Conservation (phyloP, 2,113 vertebrate genomes). For the Thalassarche chlororhynchos region DNA sequence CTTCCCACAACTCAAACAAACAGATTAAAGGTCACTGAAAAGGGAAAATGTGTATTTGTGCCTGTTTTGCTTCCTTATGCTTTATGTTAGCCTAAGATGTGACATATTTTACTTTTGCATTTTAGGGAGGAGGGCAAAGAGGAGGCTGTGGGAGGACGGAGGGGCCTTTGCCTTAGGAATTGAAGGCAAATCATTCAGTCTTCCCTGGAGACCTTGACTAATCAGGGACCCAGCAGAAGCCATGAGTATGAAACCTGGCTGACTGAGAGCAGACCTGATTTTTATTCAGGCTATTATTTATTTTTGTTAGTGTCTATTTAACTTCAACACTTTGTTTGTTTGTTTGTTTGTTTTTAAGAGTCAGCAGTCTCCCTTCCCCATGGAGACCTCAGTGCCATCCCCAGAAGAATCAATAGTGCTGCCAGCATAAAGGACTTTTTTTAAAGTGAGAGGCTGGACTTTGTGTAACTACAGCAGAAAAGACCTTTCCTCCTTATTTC, state of each 20-base stretch:
- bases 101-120: not conserved
- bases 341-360: not conserved
- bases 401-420: not conserved
- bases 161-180: not conserved
- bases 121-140: not conserved
- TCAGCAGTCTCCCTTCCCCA: not conserved
- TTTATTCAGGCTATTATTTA: not conserved
- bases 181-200: not conserved
- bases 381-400: not conserved
- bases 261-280: not conserved
- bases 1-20: not conserved
- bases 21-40: not conserved
- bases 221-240: not conserved
- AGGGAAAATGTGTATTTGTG: not conserved
- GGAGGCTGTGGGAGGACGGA: not conserved
- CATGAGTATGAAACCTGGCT: not conserved
- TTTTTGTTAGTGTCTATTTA: not conserved
- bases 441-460: not conserved
- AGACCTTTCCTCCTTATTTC: not conserved
- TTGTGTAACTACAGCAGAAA: not conserved
- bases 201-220: not conserved
- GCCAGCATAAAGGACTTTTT: not conserved
- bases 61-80: not conserved
- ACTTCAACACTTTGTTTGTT: not conserved
- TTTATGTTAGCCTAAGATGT: not conserved